phyloP scores from a whole-genome alignment of 2,113 vertebrate genomes.

The Silurus meridionalis region DNA sequence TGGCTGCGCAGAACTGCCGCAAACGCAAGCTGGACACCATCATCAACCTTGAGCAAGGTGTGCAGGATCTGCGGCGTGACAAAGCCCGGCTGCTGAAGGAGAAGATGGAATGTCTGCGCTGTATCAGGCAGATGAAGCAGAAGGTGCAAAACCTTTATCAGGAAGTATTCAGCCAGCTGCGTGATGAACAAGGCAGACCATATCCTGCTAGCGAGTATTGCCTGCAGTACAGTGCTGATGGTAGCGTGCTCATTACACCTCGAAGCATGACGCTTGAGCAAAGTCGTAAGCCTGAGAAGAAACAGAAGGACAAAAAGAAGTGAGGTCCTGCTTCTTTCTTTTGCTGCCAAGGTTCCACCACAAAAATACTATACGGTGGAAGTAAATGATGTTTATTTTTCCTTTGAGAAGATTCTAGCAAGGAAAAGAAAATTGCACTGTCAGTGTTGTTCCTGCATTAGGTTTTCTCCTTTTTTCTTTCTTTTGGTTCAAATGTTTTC shows the following conservation, averaged over 20 bases:
- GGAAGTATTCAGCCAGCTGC: conserved; percentile 89
- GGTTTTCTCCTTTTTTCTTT: conserved; percentile 69
- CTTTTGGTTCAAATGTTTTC: conserved; percentile 66
- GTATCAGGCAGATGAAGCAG: conserved; percentile 96
- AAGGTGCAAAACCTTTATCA: conserved; percentile 95
- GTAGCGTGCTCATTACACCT: conserved; percentile 87
- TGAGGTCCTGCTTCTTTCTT: conserved; percentile 74
- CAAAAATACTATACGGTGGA: conserved; percentile 65
- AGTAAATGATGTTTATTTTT: conserved; percentile 72
- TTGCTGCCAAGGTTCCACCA: conserved; percentile 51
- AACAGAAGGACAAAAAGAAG: conserved; percentile 95
- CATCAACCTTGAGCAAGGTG: conserved; percentile 93
- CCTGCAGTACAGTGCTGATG: conserved; percentile 88
- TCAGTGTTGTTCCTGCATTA: conserved; percentile 72
- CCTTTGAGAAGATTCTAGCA: conserved; percentile 72
- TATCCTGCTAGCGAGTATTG: conserved; percentile 90
- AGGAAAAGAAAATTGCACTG: conserved; percentile 67
- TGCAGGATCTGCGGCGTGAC: conserved; percentile 89
- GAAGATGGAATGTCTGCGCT: conserved; percentile 92
- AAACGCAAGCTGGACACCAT: conserved; percentile 98
- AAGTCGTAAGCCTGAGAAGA: conserved; percentile 85
- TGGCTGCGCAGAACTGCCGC: conserved; percentile 98
- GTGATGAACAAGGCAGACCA: conserved; percentile 90
- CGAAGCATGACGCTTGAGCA: conserved; percentile 78
- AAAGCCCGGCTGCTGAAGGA: conserved; percentile 91